Conservation (phyloP, 2,797 vertebrate species). For the Lepidocolaptes lacrymiger region DNA sequence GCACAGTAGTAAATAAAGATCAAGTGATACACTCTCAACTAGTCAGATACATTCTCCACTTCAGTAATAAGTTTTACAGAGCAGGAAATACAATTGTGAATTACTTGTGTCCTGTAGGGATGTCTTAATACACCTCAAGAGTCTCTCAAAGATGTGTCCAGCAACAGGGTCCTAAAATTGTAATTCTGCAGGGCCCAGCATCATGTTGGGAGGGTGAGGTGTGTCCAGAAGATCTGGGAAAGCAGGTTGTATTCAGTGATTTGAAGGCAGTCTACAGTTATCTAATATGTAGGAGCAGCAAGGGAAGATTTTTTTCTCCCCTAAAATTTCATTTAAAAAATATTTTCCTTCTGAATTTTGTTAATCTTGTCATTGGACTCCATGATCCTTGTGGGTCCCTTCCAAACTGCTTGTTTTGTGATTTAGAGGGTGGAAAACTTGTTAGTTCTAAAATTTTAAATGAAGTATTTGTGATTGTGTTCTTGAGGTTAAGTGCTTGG, state of each 20-base stretch:
- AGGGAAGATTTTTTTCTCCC: neutral
- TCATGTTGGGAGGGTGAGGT: neutral
- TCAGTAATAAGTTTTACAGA: neutral
- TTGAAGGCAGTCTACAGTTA: neutral
- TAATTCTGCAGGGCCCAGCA: neutral
- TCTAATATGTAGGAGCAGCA: neutral
- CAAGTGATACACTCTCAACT: neutral
- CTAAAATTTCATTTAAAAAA: neutral
- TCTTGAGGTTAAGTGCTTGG: constrained; percentile 35
- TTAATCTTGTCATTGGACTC: neutral
- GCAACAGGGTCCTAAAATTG: neutral
- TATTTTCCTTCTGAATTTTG: neutral
- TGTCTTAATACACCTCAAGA: neutral
- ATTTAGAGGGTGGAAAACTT: neutral
- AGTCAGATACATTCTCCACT: neutral
- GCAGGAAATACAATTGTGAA: neutral
- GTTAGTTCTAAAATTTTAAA: neutral
- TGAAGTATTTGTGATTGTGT: neutral
- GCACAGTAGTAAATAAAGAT: neutral
- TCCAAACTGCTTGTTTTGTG: neutral
- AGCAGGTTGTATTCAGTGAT: neutral
- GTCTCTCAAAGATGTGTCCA: neutral
- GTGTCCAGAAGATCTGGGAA: neutral
- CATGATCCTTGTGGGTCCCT: neutral
- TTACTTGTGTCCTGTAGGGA: neutral